These are phyloP conservation scores for Glossophaga mutica DNA, from an alignment of 2,797 vertebrate genomes.

Conservation along the genomic window DNA sequence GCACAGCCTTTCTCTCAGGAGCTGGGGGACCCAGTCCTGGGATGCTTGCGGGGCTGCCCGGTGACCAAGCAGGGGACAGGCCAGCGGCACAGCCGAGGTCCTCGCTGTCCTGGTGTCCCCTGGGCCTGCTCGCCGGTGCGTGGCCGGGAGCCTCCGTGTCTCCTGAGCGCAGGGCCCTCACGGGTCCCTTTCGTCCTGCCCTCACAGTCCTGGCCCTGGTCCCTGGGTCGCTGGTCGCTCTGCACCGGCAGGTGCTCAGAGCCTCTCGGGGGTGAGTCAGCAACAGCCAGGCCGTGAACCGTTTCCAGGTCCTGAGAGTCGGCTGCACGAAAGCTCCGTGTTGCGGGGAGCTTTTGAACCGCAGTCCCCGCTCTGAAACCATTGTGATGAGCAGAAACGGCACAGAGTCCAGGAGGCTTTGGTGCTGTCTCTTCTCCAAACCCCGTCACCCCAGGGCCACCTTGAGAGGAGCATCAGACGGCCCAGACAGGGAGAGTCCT, in stretches of 20 bases:
- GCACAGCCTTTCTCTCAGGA: background rate
- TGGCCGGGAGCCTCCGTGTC: accelerated
- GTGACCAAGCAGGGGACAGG: background rate
- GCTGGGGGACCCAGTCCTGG: accelerated
- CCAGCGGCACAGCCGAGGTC: accelerated
- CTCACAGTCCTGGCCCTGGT: background rate
- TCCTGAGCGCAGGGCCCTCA: background rate
- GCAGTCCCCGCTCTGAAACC: background rate
- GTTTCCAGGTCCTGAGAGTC: accelerated
- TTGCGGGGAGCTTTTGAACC: background rate
- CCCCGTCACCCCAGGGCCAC: accelerated
- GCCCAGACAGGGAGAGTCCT: background rate
- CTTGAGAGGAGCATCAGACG: accelerated
- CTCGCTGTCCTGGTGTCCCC: background rate
- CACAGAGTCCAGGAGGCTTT: accelerated
- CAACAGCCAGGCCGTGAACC: accelerated
- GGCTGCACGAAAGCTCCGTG: background rate
- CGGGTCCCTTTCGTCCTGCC: background rate
- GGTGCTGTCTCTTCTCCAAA: accelerated
- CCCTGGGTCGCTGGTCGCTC: accelerated
- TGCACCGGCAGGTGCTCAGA: background rate
- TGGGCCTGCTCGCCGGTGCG: accelerated
- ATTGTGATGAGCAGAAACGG: background rate
- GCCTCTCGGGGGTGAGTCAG: accelerated
- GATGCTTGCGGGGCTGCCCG: background rate